A percentile compares a stretch with the other conserved stretches of the same genome.
Conservation (phyloP, 2,113 vertebrate species). For the Chionis minor region DNA sequence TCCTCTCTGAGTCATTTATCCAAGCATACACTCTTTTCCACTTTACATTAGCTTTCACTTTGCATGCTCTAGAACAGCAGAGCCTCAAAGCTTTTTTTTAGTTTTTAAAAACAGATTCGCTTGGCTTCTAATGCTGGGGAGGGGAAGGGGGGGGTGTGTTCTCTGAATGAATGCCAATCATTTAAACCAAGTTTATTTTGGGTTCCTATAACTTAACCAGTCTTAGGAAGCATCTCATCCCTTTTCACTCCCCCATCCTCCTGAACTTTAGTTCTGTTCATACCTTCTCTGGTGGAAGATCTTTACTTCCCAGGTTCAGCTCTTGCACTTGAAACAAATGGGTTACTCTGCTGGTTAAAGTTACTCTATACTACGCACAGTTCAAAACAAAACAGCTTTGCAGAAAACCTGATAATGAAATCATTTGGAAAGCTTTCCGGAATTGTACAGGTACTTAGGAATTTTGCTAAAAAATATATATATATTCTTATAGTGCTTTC, state of each 20-base stretch:
- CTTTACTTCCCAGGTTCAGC: not conserved
- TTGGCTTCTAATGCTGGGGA: not conserved
- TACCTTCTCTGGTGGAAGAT: not conserved
- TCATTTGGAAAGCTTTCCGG: not conserved
- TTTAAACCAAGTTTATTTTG: not conserved
- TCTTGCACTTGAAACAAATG: not conserved
- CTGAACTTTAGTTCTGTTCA: not conserved
- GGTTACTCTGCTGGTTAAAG: not conserved
- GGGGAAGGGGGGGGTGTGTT: not conserved
- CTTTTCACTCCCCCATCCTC: not conserved
- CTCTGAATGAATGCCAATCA: not conserved
- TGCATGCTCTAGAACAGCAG: not conserved
- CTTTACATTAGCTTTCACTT: conserved; percentile 21
- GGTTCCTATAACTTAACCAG: not conserved
- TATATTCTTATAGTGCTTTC: not conserved
- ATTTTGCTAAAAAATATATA: not conserved
- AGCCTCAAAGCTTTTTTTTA: not conserved
- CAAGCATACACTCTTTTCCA: not conserved
- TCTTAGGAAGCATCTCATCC: not conserved
- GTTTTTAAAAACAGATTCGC: conserved; percentile 4
- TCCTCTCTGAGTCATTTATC: not conserved
- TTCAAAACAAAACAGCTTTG: not conserved
- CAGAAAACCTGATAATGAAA: not conserved
- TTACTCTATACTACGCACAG: not conserved
- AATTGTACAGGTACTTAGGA: not conserved